phyloP scores from a whole-genome alignment of 2,113 vertebrate genomes.

The Ornithorhynchus anatinus region DNA sequence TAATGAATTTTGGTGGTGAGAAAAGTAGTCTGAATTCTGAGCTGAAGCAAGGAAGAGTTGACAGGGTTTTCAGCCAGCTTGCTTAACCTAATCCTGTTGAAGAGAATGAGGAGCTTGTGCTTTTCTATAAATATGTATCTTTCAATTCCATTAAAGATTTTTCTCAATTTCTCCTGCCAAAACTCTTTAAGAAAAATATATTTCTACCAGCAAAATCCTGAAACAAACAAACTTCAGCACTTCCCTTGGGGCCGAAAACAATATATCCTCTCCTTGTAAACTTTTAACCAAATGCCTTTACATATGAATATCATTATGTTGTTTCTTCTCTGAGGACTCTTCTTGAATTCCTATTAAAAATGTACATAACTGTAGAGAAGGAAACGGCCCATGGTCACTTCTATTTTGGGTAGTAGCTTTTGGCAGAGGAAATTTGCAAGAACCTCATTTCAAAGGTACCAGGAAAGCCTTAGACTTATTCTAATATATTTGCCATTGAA shows the following conservation, averaged over 20 bases:
- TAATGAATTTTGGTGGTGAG: not conserved
- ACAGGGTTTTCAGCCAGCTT: not conserved
- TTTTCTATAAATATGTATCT: not conserved
- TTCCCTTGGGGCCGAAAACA: slow-evolving; percentile 7
- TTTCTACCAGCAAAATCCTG: not conserved
- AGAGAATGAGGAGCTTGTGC: not conserved
- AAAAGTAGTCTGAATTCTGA: not conserved
- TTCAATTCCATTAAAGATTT: slow-evolving; percentile 24
- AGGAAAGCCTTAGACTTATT: not conserved
- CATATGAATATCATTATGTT: slow-evolving; percentile 3
- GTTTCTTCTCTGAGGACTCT: not conserved
- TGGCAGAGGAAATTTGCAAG: not conserved
- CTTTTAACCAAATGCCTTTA: not conserved
- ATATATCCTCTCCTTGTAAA: not conserved
- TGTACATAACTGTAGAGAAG: not conserved
- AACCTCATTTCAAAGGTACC: not conserved
- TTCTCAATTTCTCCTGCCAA: not conserved
- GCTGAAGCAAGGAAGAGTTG: not conserved
- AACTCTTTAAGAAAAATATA: slow-evolving; percentile 10
- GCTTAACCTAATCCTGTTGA: not conserved
- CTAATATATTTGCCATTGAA: too few species aligned
- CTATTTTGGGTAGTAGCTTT: not conserved
- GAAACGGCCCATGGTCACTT: not conserved
- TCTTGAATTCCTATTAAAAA: slow-evolving; percentile 19
- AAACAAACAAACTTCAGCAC: slow-evolving; percentile 5